Percentiles rank a stretch among this genome's conserved stretches.
Conservation (phyloP, 2,797 vertebrate genomes). For the Spatula clypeata region DNA sequence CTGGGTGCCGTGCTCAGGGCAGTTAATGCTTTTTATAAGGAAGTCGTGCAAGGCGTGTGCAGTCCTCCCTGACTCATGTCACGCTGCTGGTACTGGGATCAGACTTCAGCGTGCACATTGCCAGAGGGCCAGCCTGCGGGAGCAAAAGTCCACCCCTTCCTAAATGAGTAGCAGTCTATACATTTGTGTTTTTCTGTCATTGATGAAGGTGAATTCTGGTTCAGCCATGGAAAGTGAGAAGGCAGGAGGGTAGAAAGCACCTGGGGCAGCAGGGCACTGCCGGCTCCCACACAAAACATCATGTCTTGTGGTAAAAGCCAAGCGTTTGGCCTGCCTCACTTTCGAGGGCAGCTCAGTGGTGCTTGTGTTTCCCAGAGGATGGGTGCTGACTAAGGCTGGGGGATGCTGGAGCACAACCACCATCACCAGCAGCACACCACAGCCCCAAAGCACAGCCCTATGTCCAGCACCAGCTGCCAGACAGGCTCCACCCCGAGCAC, state of each 20-base stretch:
- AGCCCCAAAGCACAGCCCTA: background rate
- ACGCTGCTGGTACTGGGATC: background rate
- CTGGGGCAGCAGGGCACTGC: rapidly evolving
- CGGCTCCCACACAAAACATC: background rate
- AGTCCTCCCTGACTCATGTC: conserved; percentile 29
- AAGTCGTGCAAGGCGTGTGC: background rate
- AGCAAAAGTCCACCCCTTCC: background rate
- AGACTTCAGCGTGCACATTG: rapidly evolving
- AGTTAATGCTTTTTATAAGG: conserved; percentile 12
- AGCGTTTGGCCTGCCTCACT: background rate
- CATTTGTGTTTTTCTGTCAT: background rate
- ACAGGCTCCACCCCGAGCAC: rapidly evolving
- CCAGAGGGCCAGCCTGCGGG: background rate
- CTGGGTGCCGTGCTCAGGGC: conserved; percentile 3
- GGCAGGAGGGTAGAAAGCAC: background rate
- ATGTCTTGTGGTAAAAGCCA: background rate
- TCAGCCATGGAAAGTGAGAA: background rate
- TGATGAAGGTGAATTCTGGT: background rate
- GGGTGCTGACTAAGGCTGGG: background rate
- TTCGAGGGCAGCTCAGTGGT: background rate
- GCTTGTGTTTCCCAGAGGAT: background rate
- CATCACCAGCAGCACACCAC: no score
- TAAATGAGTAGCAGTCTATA: background rate
- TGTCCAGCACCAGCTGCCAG: background rate
- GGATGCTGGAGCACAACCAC: background rate